Percentiles rank a stretch among this genome's conserved stretches.
Evolutionary conservation across 2,113 vertebrate genomes (phyloP).

Genomic region (Thalassarche chlororhynchos): DNA sequence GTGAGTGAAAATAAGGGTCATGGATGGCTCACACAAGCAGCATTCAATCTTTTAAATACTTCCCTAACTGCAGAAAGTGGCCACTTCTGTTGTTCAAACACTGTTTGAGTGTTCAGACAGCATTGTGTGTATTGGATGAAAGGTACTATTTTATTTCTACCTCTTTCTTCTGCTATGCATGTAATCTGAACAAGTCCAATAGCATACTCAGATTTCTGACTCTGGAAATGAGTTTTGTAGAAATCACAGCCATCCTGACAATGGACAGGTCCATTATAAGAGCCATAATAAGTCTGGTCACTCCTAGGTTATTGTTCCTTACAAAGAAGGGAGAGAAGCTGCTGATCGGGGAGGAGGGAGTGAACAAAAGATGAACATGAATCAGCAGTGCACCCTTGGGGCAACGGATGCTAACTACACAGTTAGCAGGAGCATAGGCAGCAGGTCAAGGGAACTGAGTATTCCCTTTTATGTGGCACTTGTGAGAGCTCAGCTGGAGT

Average conservation of each 20-base stretch:
- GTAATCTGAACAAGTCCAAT: not conserved
- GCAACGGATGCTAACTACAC: slow-evolving; percentile 1
- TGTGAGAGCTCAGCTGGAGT: too few species aligned
- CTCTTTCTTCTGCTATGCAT: not conserved
- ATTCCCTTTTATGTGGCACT: not conserved
- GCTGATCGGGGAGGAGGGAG: not conserved
- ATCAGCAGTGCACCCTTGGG: slow-evolving; percentile 61
- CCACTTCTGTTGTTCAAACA: not conserved
- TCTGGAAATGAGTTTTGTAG: not conserved
- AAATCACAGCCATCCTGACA: not conserved
- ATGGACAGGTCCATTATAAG: not conserved
- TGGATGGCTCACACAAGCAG: not conserved
- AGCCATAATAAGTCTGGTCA: rapidly evolving
- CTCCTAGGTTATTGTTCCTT: not conserved
- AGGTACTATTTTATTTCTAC: not conserved
- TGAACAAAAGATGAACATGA: not conserved
- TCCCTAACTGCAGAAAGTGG: not conserved
- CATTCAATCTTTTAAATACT: not conserved
- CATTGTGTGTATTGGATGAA: not conserved
- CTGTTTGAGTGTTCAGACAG: not conserved
- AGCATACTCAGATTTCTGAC: not conserved
- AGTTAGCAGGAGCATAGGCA: not conserved
- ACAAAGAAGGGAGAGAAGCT: not conserved
- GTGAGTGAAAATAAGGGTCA: not conserved
- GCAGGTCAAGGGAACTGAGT: not conserved